Percentiles rank a stretch among this genome's conserved stretches.
Conservation (phyloP, 2,888 invertebrate species). For the Syrista parreyssii region DNA sequence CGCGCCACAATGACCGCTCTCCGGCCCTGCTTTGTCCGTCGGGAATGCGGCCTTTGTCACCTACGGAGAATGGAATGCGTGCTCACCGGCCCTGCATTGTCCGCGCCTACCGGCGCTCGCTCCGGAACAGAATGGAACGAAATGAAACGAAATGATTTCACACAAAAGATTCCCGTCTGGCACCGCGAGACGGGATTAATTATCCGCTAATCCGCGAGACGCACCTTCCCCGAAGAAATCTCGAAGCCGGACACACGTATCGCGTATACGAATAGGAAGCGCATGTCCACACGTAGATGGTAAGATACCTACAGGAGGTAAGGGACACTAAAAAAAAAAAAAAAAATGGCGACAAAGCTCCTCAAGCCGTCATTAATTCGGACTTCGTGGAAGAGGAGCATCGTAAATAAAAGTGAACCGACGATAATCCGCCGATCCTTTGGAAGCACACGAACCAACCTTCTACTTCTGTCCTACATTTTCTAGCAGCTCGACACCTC, state of each 20-base stretch:
- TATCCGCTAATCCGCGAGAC: not conserved
- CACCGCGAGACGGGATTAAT: not conserved
- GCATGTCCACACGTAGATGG: not conserved
- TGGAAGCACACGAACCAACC: not conserved
- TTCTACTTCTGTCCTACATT: not conserved
- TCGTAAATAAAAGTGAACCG: not conserved
- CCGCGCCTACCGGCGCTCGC: not conserved
- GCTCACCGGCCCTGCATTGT: not conserved
- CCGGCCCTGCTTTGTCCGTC: not conserved
- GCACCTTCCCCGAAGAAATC: not conserved
- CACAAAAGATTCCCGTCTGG: not conserved
- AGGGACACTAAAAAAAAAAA: not conserved
- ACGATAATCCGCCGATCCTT: not conserved
- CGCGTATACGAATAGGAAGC: not conserved
- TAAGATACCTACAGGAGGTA: not conserved
- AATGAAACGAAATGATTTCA: not conserved
- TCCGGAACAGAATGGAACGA: not conserved
- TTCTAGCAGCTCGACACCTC: not conserved
- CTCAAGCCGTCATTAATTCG: not conserved
- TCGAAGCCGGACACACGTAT: not conserved
- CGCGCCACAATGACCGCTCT: not conserved
- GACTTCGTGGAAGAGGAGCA: not conserved
- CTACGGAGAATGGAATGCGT: not conserved
- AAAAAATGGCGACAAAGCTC: not conserved
- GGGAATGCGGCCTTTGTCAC: not conserved